Conservation (phyloP, 53 echinoderm and acorn worm species). For the Antedon mediterranea region DNA sequence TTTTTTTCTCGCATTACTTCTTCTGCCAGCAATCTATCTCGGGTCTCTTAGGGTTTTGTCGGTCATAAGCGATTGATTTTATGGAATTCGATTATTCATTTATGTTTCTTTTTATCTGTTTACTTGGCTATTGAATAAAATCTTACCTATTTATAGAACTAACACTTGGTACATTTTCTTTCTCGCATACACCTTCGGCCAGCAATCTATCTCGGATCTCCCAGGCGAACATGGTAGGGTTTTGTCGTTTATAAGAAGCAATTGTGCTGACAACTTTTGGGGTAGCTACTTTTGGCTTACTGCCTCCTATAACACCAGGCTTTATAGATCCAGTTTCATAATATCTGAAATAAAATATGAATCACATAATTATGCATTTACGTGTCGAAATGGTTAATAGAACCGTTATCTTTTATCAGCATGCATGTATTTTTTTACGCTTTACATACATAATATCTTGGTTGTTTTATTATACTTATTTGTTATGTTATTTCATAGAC, state of each 20-base stretch:
- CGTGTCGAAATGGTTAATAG: too few relatives aligned
- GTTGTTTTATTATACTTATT: too few relatives aligned
- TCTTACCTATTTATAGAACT: slow-evolving; percentile 95
- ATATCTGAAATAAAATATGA: slow-evolving; percentile 28
- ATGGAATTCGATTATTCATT: too few relatives aligned
- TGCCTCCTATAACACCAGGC: slow-evolving; percentile 95
- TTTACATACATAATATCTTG: too few relatives aligned
- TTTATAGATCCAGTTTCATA: slow-evolving; percentile 96
- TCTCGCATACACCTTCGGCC: slow-evolving; percentile 93
- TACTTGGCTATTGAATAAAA: too few relatives aligned
- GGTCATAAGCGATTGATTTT: slow-evolving; percentile 86
- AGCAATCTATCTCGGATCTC: slow-evolving; percentile 91
- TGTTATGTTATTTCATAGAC: too few relatives aligned
- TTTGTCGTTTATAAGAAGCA: slow-evolving; percentile 94
- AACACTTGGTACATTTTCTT: slow-evolving; percentile 96
- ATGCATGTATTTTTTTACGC: too few relatives aligned
- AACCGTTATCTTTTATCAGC: too few relatives aligned
- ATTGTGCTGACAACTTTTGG: slow-evolving; percentile 91
- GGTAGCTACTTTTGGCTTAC: slow-evolving; percentile 95
- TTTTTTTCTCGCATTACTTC: slow-evolving; percentile 96
- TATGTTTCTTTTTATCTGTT: too few relatives aligned
- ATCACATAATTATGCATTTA: too few relatives aligned
- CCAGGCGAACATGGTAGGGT: slow-evolving; percentile 99
- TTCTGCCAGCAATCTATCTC: slow-evolving; percentile 85
- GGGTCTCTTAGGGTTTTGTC: slow-evolving; percentile 99